Conservation (phyloP, 2,797 vertebrate species). For the Adelosebastes latens region DNA sequence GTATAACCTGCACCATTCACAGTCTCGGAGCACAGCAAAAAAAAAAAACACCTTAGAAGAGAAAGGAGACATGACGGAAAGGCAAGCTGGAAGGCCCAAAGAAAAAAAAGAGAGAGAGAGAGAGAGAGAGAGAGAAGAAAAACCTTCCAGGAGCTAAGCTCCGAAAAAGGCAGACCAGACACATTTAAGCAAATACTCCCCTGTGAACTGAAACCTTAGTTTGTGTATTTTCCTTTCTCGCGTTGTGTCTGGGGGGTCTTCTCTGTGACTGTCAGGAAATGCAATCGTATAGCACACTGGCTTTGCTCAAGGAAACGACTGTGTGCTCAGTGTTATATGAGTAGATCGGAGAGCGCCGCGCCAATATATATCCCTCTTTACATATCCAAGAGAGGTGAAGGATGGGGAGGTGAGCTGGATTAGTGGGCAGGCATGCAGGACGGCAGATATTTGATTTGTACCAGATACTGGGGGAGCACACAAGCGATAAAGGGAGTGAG, state of each 20-base stretch:
- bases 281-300: constrained; percentile 15
- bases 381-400: constrained; percentile 20
- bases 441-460: constrained; percentile 68
- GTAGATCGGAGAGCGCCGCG: background rate
- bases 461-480: constrained; percentile 38
- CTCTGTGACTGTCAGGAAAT: constrained; percentile 41
- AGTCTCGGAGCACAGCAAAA: constrained; percentile 27
- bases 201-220: constrained; percentile 17
- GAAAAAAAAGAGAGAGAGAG: background rate
- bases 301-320: constrained; percentile 28
- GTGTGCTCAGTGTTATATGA: constrained; percentile 11
- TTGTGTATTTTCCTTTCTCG: constrained; percentile 13
- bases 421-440: constrained; percentile 41
- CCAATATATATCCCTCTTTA: constrained; percentile 7
- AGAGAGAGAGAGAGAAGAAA: background rate
- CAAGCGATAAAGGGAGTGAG: constrained; percentile 53
- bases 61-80: constrained; percentile 36
- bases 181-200: constrained; percentile 41
- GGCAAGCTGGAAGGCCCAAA: constrained; percentile 7
- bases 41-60: constrained; percentile 41
- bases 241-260: constrained; percentile 25
- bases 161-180: constrained; percentile 24
- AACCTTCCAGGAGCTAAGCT: constrained; percentile 14
- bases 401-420: constrained; percentile 28
- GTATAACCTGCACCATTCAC: constrained; percentile 47